These are phyloP conservation scores for Sinonovacula constricta DNA, from an alignment of 1,140 invertebrate genomes.

Conservation along the genomic window DNA sequence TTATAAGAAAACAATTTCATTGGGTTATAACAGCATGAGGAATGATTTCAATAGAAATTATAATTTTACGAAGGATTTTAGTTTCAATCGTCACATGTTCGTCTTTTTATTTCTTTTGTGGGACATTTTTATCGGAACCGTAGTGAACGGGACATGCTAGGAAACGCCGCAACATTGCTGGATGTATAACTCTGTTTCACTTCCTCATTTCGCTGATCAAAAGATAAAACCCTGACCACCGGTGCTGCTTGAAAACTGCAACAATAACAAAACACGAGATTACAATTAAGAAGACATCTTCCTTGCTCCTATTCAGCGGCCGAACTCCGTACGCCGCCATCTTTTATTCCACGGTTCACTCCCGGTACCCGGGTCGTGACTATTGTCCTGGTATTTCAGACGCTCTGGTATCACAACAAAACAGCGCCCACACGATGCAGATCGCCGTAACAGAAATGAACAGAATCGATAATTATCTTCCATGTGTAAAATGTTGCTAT, in stretches of 20 bases:
- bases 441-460: neutral
- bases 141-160: too few relatives aligned
- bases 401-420: neutral
- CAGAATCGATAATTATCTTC: neutral
- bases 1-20: too few relatives aligned
- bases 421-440: neutral
- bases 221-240: too few relatives aligned
- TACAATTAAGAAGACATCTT: neutral
- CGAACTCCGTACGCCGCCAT: neutral
- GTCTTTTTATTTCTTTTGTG: too few relatives aligned
- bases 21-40: too few relatives aligned
- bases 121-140: too few relatives aligned
- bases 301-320: neutral
- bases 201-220: too few relatives aligned
- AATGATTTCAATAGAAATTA: too few relatives aligned
- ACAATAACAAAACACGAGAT: constrained; percentile 1
- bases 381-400: neutral
- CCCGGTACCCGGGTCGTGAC: neutral
- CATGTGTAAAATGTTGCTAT: neutral
- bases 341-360: neutral
- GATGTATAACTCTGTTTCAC: too few relatives aligned
- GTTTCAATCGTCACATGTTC: too few relatives aligned
- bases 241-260: neutral
- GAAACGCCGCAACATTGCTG: too few relatives aligned
- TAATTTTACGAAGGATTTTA: too few relatives aligned